Base-by-base conservation (phyloP, 1,140 invertebrate genomes). In the Cryptotermes secundus region DNA sequence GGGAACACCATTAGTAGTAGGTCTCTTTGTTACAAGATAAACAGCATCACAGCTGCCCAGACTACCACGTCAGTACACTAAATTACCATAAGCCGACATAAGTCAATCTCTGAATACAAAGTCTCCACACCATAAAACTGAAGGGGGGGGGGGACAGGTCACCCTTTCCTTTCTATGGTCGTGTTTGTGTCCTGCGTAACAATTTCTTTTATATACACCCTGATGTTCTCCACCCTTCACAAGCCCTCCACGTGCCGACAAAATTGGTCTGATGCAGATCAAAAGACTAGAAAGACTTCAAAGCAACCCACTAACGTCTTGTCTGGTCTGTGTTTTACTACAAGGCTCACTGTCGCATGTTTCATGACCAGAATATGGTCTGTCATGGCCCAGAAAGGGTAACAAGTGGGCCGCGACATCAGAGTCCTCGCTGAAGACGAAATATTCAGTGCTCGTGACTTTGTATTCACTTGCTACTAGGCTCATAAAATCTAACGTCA, bases 71-170 rank as follows among this genome's bases (percentile, higher is more conserved):
- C 59, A 72, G 59, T 31, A 31, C 4, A 72, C 26, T n/a, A 26
- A 72, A 72, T 72, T 72, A 72, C n/a, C 59, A 72, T 72, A 72
- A 72, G 6, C 59, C 59, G 59, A 72, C 59, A n/a, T 31, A 72
- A 72, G 59, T 72, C 59, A 72, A 72, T 72, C 59, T 72, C 26
- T 72, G 59, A 72, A 72, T 72, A 72, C 59, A 72, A 72, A 72
- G 26, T 72, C 59, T n/a, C 16, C 26, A 19, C 16, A 49, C 2
- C 26, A 31, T 31, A 72, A 26, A 72, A 72, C 26, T n/a, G 16
- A 19, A 49, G 22, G 19, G 14, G 16, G 22, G 19, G 22, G 16
- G 45, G 22, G 3, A 31, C 59, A 14, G 59, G 59, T 72, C 59
- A 72, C 59, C 59, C 59, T 72, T 72, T 59, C 26, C 6, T 59